Evolutionary conservation across 2,797 vertebrate species (phyloP), one percentile per base, ranked within the genome.

Genomic region (Phrynocephalus vlangalii): DNA sequence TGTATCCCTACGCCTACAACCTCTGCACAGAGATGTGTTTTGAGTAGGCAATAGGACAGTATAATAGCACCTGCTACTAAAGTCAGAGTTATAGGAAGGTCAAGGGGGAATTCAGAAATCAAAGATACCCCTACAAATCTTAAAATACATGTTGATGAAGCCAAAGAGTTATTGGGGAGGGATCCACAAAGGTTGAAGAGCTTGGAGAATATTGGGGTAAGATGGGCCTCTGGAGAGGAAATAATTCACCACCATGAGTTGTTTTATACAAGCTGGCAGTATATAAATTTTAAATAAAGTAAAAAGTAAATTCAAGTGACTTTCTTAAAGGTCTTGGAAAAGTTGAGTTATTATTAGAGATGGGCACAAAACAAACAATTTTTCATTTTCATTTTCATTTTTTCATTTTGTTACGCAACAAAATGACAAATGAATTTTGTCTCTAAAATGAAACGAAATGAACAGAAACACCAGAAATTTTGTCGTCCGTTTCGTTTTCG

Each of bases 61-160:
- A 80, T 71, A 83, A 92, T 87, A 91, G 83, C 76, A 92, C 92
- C 79, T 89, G 90, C 73, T 92, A 83, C 80, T 44, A 82, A 50
- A 89, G 82, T 73, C 89, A 2, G 52, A 63, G 22, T 81, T 75
- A 6, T 85, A 86, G 90, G 90, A 50, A 93, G 92, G 91, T 95
- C 92, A 93, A 91, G 86, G 89, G 88, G 91, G 44, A 76, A 9
- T 44, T 48, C 44, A 22, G 20, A 48, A 76, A 24, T 16, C 20
- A 76, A 56, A 56, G 52, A 48, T 9, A 11, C 3, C 44, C 3
- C 5, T 26, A 4, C 20, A 48, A 76, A 10, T 44, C 20, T 76
- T 76, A 20, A 28, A 68, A 91, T 56, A 92, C 56, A 22, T 38
- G 10, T 70, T 48, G 24, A 38, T 18, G 78, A 52, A 33, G 24